Base-by-base conservation (phyloP, 2,888 invertebrate species). In the Prosapia bicincta region DNA sequence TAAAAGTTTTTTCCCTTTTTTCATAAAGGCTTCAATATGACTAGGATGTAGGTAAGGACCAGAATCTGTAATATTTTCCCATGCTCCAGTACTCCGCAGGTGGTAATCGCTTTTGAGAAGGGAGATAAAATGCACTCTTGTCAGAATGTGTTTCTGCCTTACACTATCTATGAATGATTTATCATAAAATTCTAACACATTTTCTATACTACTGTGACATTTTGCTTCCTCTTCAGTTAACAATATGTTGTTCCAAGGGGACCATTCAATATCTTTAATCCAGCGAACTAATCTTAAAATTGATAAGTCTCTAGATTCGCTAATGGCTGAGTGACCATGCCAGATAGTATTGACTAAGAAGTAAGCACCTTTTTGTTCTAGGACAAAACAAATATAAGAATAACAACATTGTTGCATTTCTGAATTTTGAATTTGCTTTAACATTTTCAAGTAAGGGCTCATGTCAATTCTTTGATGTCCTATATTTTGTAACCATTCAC, bases 211-310 rank as follows among this genome's bases (percentile, higher is more conserved):
- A 77, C 90, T 86, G 84, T 98, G 97, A 69, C 90, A 89, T 76
- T 91, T 90, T 76, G 93, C 91, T 85, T 98, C 97, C 75, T 92
- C 90, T 69, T 91, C 89, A 0, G 96, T 96, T 0, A 98, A 86
- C 68, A 97, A 87, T 80, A 98, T 90, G 83, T 96, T 96, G 85
- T 98, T 98, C 97, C 97, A 98, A 0, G 97, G 98, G 0, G 95
- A 90, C 97, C 97, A 98, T 81, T 94, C 93, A 79, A 91, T 88
- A 43, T 90, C 86, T 66, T 88, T 88, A 78, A 90, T 87, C 93
- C 96, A 98, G 25, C 97, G 89, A 74, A 92, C 91, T 78, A 97
- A 85, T 83, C 90, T 87, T 75, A 98, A 86, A 80, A 92, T 89
- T 74, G 90, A 90, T n/a, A 95, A 85, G 82, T 95, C 93, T 20